Conservation (phyloP, 1,140 invertebrate species). For the Drosophila sturtevanti region DNA sequence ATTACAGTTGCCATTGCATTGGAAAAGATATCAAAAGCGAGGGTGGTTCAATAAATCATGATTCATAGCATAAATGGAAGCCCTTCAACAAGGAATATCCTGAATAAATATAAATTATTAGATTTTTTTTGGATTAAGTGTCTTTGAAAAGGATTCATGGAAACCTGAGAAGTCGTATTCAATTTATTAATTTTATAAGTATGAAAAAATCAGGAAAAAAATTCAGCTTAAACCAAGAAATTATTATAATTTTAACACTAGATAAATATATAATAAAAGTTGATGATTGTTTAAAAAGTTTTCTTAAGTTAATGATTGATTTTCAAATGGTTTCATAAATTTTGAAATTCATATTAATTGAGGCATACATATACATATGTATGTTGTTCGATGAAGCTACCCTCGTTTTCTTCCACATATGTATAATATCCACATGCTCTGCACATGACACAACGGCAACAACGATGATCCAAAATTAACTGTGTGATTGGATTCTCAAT, state of each 20-base stretch:
- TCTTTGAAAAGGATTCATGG: too few species aligned
- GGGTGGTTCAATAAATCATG: conserved; percentile 34
- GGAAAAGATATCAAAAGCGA: conserved; percentile 19
- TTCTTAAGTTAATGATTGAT: too few species aligned
- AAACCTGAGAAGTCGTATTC: too few species aligned
- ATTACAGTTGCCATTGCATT: conserved; percentile 22
- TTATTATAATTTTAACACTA: too few species aligned
- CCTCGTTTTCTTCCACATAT: conserved; percentile 39
- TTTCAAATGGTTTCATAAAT: background rate
- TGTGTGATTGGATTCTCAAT: conserved; percentile 29
- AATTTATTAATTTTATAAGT: too few species aligned
- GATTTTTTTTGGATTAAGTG: too few species aligned
- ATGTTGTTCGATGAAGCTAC: conserved; percentile 17
- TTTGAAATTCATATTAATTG: conserved; percentile 13
- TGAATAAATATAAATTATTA: too few species aligned
- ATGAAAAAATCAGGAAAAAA: too few species aligned
- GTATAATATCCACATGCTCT: conserved; percentile 49
- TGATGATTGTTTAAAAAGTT: too few species aligned
- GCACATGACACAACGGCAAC: conserved; percentile 42
- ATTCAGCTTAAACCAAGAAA: too few species aligned
- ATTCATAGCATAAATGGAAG: conserved; percentile 1
- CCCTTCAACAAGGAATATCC: background rate
- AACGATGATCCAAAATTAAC: conserved; percentile 27
- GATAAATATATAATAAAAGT: too few species aligned
- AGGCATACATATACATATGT: conserved; percentile 12